Base-by-base conservation (phyloP, 2,797 vertebrate species). In the Tympanoctomys barrerae region DNA sequence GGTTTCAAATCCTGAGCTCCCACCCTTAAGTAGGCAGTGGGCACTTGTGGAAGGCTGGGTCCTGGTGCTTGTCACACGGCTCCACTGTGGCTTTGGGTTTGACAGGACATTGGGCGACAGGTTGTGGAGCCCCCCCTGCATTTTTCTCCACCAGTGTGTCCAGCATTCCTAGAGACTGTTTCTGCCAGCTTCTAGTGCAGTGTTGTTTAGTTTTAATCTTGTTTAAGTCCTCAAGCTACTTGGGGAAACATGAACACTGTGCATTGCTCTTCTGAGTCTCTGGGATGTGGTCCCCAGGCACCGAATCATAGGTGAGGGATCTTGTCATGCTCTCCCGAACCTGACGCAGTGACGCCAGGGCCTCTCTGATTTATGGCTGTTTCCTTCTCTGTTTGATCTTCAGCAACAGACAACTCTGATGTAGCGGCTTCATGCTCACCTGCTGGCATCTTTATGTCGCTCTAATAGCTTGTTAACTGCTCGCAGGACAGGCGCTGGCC, bases 381-480 rank as follows among this genome's bases (percentile, higher is more conserved):
- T 89, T 90, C 89, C 92, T 91, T 77, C 49, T 84, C n/a, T 87
- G 89, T 97, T 95, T 96, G 96, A 96, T 97, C 94, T 94, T 89
- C 54, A 90, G 90, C 90, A 95, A 91, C 91, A 89, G 93, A 85
- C 85, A 89, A 75, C 89, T 89, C 86, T 97, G 97, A 97, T 97
- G 77, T 90, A 95, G 96, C 3, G 0, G 91, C 88, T 97, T 96
- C 97, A 95, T 97, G 95, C 96, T 97, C 93, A 97, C 97, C 97
- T 98, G 97, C 97, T 97, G 96, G 97, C 96, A 97, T 97, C 96
- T 97, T 97, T 93, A 31, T 88, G 91, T 96, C 96, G 97, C 93
- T 95, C 96, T 96, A 98, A 98, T 96, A 96, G 97, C 95, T 97
- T 97, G 97, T 98, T 98, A 98, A 97, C 96, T 96, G 96, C 80